phyloP scores from a whole-genome alignment of 2,797 vertebrate species.

The Numenius phaeopus region DNA sequence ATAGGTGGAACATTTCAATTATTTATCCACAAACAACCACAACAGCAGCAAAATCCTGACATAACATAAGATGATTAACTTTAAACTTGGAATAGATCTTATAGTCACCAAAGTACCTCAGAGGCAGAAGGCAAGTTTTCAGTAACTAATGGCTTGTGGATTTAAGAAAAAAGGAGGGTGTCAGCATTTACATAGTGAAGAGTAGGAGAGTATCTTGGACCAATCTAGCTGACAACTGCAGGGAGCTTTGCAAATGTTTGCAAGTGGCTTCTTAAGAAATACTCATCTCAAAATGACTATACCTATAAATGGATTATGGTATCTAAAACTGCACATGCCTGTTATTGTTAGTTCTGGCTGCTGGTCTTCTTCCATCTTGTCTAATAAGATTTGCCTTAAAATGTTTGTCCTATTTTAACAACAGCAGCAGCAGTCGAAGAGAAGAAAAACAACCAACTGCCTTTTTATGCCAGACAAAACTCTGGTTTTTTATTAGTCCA shows the following conservation, averaged over 20 bases:
- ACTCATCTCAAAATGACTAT: conserved; percentile 8
- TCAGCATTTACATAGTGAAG: conserved; percentile 17
- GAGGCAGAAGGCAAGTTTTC: conserved; percentile 32
- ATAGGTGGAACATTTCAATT: conserved; percentile 31
- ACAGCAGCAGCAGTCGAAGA: background rate
- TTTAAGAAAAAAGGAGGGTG: conserved; percentile 1
- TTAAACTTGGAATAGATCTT: conserved; percentile 22
- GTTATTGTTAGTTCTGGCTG: conserved; percentile 8
- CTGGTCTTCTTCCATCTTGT: background rate
- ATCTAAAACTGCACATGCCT: conserved; percentile 35
- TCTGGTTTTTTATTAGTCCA: conserved; percentile 6
- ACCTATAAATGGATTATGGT: conserved; percentile 47
- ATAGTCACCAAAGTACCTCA: background rate
- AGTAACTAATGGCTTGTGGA: conserved; percentile 25
- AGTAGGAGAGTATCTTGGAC: background rate
- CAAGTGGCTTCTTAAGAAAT: conserved; percentile 57
- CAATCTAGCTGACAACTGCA: conserved; percentile 44
- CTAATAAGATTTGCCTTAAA: conserved; percentile 29
- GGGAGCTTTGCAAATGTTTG: conserved; percentile 41
- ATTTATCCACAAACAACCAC: conserved; percentile 3
- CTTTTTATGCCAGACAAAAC: background rate
- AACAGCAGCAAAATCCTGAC: conserved; percentile 8
- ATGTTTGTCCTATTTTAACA: conserved; percentile 24
- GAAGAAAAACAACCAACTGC: background rate
- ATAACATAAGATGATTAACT: background rate